Conservation (phyloP, 2,113 vertebrate species). For the Panthera uncia region DNA sequence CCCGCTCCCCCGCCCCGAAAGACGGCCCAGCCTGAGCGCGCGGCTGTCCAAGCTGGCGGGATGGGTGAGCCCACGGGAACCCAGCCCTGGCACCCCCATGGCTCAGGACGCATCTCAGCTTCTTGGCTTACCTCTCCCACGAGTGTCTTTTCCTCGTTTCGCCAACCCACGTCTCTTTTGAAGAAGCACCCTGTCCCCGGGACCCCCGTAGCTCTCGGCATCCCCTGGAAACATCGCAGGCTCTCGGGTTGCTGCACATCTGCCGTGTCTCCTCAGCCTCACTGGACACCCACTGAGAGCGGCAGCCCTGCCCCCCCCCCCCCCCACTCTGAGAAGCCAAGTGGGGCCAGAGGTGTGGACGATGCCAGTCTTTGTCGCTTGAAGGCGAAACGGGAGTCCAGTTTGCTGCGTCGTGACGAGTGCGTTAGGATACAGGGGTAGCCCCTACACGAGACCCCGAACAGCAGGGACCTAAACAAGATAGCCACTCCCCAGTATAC, state of each 20-base stretch:
- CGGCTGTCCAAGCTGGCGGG: background rate
- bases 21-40: background rate
- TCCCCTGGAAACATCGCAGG: background rate
- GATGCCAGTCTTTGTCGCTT: background rate
- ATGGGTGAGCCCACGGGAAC: too few species aligned
- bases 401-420: background rate
- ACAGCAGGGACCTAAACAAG: background rate
- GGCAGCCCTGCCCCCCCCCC: background rate
- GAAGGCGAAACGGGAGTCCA: background rate
- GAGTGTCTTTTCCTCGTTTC: background rate
- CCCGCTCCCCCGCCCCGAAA: background rate
- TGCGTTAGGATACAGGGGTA: too few species aligned
- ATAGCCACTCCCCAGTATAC: background rate
- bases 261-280: background rate
- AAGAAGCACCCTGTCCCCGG: background rate
- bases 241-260: background rate
- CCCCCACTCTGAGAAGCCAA: background rate
- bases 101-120: background rate
- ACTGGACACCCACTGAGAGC: background rate
- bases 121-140: background rate
- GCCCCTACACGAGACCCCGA: background rate
- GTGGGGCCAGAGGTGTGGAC: too few species aligned
- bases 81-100: background rate
- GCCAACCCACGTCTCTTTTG: background rate
- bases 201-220: fast-evolving